Conservation (phyloP, 2,797 vertebrate genomes). For the Centropyge bicolor region DNA sequence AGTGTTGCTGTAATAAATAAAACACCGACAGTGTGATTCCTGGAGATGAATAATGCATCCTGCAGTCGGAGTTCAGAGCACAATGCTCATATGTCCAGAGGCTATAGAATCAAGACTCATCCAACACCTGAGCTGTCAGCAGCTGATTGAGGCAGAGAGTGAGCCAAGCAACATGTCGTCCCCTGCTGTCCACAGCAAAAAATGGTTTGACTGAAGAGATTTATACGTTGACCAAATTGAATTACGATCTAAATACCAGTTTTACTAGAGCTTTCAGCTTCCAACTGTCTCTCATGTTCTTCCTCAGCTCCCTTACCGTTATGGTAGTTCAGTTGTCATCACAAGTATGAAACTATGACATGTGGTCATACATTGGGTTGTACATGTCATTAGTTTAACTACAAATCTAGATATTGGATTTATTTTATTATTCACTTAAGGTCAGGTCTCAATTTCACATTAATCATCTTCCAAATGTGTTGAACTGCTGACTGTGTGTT, state of each 20-base stretch:
- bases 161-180: background rate
- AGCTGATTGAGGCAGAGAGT: background rate
- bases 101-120: background rate
- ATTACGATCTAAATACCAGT: no score
- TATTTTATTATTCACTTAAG: background rate
- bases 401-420: background rate
- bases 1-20: conserved; percentile 5
- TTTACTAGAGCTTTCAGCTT: no score
- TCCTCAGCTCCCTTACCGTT: no score
- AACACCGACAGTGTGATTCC: background rate
- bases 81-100: background rate
- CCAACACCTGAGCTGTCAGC: background rate
- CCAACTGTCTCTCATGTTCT: no score
- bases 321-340: no score
- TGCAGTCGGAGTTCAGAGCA: conserved; percentile 21
- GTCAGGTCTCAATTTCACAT: background rate
- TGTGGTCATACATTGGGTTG: background rate
- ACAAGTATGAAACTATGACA: background rate
- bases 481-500: background rate
- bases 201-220: no score
- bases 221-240: no score
- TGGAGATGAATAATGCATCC: conserved; percentile 13
- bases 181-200: conserved; percentile 14
- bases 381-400: background rate
- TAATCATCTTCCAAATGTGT: background rate